Evolutionary conservation across 2,113 vertebrate species (phyloP).

Genomic region (Aspiorhynchus laticeps): DNA sequence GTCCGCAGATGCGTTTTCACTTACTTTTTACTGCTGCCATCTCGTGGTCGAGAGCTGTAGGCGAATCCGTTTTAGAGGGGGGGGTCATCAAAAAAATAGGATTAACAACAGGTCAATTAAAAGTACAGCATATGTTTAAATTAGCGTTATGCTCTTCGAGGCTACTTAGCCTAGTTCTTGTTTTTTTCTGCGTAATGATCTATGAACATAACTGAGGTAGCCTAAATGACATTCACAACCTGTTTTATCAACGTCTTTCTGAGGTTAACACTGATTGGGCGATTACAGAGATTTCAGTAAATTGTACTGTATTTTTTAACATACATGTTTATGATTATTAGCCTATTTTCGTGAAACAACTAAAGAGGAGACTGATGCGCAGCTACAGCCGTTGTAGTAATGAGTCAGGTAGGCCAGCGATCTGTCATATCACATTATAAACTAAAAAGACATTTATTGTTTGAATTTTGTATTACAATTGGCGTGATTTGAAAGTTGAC

Average conservation of each 20-base stretch:
- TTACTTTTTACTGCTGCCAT: conserved; percentile 57
- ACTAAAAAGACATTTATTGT: background rate
- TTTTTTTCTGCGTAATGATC: background rate
- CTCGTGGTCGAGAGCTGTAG: conserved; percentile 54
- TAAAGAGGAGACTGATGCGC: background rate
- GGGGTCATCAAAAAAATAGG: background rate
- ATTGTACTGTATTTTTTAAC: background rate
- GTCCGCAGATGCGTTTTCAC: background rate
- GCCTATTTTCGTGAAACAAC: background rate
- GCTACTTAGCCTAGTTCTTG: no score
- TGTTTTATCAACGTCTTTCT: background rate
- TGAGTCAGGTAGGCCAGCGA: background rate
- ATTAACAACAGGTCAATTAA: background rate
- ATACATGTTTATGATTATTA: background rate
- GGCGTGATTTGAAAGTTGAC: background rate
- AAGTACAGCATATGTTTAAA: background rate
- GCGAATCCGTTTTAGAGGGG: background rate
- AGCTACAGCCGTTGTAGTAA: no score
- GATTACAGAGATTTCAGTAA: background rate
- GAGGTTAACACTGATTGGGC: background rate
- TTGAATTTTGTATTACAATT: background rate
- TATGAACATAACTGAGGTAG: background rate
- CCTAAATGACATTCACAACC: background rate
- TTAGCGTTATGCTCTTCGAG: background rate
- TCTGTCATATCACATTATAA: background rate